Evolutionary conservation across 2,888 invertebrate species (phyloP), one percentile per base, ranked within the genome.

Genomic region (Drosophila pseudotakahashii): DNA sequence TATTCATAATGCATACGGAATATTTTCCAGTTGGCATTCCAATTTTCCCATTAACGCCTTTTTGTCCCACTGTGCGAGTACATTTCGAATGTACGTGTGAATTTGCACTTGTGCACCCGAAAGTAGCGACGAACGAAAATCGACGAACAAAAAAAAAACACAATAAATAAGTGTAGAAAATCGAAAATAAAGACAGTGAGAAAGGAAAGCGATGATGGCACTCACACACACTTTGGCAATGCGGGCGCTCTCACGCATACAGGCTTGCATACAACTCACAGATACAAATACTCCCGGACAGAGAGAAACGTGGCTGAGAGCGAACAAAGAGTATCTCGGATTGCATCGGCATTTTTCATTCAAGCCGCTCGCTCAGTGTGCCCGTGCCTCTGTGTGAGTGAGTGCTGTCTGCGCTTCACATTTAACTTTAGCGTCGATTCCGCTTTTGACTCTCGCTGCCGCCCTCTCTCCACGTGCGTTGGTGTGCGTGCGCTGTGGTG

Each of bases 311-410:
- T 58, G 58, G 50, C 23, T 48, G 64, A 36, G 57, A 51, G 59
- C 47, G 57, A 7, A 47, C 41, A 68, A 66, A 76, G 72, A 80
- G 73, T 41, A 74, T 74, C 60, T 60, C 41, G 5, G 77, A 88
- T 79, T 89, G 89, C 90, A 89, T 89, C 90, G 89, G 89, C 80
- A 89, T 89, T 89, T 60, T 89, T 89, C 88, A 89, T 89, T 89
- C 89, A 88, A 89, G 86, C 73, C 62, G 34, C 66, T 68, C 63
- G 83, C 68, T 37, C 51, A 55, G 48, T 51, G 26, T 61, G 63
- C 30, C 37, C 26, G 42, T 42, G 41, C 26, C 34, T 23, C 34
- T 64, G 67, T 63, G 73, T 52, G 67, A 53, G 82, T 74, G 71
- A 53, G 63, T 45, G 42, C 36, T 50, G 44, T 30, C 73, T 73